Conservation (phyloP, 2,888 invertebrate species). For the Eilema depressum region DNA sequence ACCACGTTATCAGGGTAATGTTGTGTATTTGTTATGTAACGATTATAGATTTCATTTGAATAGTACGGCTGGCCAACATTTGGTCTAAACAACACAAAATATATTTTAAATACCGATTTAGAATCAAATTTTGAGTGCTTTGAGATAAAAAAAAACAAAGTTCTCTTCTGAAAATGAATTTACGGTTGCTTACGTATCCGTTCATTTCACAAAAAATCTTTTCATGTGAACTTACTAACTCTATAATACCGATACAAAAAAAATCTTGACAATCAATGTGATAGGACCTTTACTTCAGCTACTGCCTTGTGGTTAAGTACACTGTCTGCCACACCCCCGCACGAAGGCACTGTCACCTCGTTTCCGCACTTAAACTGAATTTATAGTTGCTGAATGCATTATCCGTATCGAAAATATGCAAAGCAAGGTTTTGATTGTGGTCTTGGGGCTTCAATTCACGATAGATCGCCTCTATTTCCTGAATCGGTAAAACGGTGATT, state of each 20-base stretch:
- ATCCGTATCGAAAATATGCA: conserved; percentile 43
- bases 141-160: background rate
- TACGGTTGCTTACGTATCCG: background rate
- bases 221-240: background rate
- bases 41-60: no score
- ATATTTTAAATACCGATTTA: background rate
- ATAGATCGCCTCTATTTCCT: conserved; percentile 26
- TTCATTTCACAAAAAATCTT: no score
- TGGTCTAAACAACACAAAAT: no score
- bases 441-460: conserved; percentile 14
- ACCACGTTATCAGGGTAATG: no score
- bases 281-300: conserved; percentile 14
- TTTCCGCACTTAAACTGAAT: conserved; percentile 55
- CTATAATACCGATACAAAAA: background rate
- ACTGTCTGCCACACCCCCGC: conserved; percentile 41
- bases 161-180: no score
- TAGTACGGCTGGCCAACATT: no score
- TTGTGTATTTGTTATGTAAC: no score
- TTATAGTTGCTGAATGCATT: conserved; percentile 51
- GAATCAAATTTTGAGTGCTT: background rate
- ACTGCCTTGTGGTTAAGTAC: conserved; percentile 26
- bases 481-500: conserved; percentile 14
- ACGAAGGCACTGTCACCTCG: conserved; percentile 52
- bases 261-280: background rate
- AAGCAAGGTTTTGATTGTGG: conserved; percentile 30